Evolutionary conservation across 2,113 vertebrate genomes (phyloP).

Genomic region (Trachemys scripta): DNA sequence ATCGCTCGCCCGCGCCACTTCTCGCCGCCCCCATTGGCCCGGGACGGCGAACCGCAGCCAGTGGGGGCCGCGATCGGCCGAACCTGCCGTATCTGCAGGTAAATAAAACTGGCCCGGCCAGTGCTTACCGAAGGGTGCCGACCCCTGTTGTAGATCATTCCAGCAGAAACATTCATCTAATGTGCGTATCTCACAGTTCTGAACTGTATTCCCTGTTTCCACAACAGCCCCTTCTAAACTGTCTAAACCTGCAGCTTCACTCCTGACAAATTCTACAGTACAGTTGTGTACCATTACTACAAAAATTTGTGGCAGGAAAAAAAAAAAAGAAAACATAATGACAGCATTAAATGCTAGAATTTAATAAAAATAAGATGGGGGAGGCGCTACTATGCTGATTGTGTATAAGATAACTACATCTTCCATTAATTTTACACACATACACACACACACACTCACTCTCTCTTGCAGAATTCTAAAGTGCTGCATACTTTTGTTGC

Average conservation of each 20-base stretch:
- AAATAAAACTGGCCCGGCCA: no score
- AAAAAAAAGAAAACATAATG: neutral
- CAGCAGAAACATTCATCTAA: neutral
- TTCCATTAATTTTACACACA: neutral
- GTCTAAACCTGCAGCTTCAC: neutral
- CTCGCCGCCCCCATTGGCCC: no score
- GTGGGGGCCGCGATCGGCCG: no score
- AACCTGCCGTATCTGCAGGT: no score
- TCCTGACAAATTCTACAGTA: neutral
- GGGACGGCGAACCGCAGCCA: no score
- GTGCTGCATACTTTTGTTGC: neutral
- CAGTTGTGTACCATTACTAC: neutral
- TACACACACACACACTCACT: no score
- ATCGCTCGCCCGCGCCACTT: no score
- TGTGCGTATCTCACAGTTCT: neutral
- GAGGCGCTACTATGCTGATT: neutral
- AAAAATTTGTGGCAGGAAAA: neutral
- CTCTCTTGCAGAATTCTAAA: no score
- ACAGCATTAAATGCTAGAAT: neutral
- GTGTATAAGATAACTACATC: neutral
- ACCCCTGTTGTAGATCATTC: neutral
- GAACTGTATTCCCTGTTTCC: neutral
- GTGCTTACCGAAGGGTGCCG: no score
- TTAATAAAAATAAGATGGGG: neutral
- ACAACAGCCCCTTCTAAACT: neutral